Percentiles rank a stretch among this genome's conserved stretches.
These are phyloP conservation scores for Rattus rattus DNA, from an alignment of 2,113 vertebrate genomes.

Conservation along the genomic window DNA sequence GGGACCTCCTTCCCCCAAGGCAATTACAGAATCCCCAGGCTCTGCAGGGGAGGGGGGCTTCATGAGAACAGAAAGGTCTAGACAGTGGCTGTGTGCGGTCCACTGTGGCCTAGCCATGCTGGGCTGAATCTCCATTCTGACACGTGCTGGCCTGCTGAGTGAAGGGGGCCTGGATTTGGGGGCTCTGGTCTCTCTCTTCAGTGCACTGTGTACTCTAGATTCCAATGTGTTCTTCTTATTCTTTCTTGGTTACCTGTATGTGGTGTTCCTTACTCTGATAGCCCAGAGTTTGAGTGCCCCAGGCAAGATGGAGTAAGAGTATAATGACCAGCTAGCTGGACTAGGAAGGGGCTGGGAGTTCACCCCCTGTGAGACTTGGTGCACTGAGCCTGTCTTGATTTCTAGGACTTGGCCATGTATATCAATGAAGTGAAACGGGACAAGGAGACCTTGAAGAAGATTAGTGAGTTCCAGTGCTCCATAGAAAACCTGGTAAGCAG, in stretches of 20 bases:
- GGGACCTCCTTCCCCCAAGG: neutral
- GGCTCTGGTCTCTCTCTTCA: fast-evolving
- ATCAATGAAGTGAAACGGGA: slow-evolving; percentile 99
- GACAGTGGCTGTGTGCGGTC: neutral
- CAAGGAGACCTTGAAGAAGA: slow-evolving; percentile 99
- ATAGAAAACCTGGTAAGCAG: slow-evolving; percentile 94
- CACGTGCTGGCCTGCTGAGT: neutral
- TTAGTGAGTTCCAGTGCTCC: slow-evolving; percentile 97
- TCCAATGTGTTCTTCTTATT: fast-evolving
- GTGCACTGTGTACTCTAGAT: fast-evolving
- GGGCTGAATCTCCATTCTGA: neutral
- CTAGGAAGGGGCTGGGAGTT: neutral
- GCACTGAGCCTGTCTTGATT: neutral
- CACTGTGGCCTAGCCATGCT: neutral
- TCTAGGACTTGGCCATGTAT: slow-evolving; percentile 98
- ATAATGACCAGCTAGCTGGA: fast-evolving
- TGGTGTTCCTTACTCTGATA: fast-evolving
- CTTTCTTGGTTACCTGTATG: fast-evolving
- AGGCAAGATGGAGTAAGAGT: neutral
- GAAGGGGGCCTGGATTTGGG: neutral
- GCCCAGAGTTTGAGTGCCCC: fast-evolving
- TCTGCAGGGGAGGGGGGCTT: fast-evolving
- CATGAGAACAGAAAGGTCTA: fast-evolving
- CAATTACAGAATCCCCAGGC: neutral
- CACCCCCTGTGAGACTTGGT: neutral